Evolutionary conservation across 2,888 invertebrate species (phyloP).

Genomic region (Andrena dorsata): DNA sequence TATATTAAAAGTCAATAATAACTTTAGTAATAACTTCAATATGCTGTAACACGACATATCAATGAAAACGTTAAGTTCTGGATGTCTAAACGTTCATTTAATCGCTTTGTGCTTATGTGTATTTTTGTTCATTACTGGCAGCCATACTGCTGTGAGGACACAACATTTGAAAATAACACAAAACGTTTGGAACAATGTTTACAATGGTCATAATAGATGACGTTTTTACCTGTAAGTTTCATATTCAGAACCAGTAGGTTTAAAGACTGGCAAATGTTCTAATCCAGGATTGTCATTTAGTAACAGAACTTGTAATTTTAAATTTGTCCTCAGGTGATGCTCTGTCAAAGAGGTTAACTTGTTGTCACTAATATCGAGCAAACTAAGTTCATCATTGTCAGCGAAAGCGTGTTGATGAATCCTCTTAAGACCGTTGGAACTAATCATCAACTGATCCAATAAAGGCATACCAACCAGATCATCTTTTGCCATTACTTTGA

Average conservation of each 20-base stretch:
- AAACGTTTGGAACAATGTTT: neutral
- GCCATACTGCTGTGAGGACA: neutral
- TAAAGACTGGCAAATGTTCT: conserved; percentile 89
- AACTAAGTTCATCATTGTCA: conserved; percentile 88
- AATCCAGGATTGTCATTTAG: conserved; percentile 90
- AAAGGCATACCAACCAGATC: conserved; percentile 88
- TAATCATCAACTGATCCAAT: conserved; percentile 89
- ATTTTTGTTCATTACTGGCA: no score
- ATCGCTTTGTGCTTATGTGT: no score
- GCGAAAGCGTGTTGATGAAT: conserved; percentile 90
- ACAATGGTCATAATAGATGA: neutral
- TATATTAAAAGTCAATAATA: no score
- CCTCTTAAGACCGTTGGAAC: conserved; percentile 89
- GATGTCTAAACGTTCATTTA: no score
- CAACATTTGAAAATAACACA: neutral
- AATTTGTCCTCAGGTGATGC: conserved; percentile 90
- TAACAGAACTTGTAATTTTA: conserved; percentile 89
- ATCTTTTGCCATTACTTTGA: conserved; percentile 89
- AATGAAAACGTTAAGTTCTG: neutral
- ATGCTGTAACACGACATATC: neutral
- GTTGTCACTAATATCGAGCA: conserved; percentile 91
- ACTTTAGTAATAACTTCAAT: neutral
- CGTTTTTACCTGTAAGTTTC: conserved; percentile 77
- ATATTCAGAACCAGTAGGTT: conserved; percentile 85
- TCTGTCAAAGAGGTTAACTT: conserved; percentile 89